Conservation (phyloP, 2,113 vertebrate genomes). For the Sterrhoptilus dennistouni region DNA sequence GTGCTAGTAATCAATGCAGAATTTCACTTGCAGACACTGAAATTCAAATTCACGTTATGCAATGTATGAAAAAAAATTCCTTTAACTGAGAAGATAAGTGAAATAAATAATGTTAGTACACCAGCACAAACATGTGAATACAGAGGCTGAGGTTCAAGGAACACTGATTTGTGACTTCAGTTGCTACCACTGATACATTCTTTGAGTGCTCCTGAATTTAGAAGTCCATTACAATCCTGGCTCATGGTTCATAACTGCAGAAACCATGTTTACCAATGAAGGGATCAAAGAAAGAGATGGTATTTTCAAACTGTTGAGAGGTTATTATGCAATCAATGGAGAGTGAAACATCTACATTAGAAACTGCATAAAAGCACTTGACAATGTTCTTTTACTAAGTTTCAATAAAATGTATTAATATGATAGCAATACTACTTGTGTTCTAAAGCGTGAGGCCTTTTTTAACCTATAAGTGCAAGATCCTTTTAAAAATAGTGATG, state of each 20-base stretch:
- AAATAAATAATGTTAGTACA: background rate
- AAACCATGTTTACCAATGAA: background rate
- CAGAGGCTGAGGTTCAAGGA: background rate
- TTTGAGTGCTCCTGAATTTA: background rate
- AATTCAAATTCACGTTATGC: background rate
- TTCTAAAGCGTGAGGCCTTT: background rate
- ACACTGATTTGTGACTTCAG: background rate
- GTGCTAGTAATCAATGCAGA: background rate
- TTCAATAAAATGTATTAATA: background rate
- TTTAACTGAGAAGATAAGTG: background rate
- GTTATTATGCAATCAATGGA: background rate
- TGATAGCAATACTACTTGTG: background rate
- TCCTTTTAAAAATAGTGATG: background rate
- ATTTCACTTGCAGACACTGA: background rate
- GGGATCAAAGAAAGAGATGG: background rate
- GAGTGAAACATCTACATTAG: background rate
- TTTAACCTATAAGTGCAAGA: background rate
- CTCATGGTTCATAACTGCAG: background rate
- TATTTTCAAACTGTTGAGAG: background rate
- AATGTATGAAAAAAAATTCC: background rate
- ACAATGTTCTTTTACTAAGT: background rate
- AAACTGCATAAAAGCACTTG: background rate
- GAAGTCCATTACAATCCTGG: background rate
- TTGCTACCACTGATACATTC: background rate
- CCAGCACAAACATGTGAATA: background rate